Conservation (phyloP, 2,113 vertebrate species). For the Cryptoleucopteryx plumbea region DNA sequence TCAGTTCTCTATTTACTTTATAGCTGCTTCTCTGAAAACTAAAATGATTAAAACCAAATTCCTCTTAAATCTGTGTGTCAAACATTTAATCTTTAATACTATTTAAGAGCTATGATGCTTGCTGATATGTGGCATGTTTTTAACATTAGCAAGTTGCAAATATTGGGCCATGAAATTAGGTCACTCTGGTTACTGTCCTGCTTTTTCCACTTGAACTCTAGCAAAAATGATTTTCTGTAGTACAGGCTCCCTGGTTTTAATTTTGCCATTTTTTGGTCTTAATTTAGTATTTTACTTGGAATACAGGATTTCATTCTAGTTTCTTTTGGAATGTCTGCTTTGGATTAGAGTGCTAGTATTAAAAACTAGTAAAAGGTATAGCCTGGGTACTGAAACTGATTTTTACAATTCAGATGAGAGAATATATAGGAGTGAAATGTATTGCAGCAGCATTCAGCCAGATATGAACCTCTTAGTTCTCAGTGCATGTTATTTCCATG, state of each 20-base stretch:
- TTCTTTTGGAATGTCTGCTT: background rate
- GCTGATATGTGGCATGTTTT: background rate
- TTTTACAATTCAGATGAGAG: background rate
- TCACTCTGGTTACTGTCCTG: background rate
- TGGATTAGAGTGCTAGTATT: background rate
- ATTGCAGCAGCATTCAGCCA: background rate
- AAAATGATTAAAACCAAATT: background rate
- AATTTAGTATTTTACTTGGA: background rate
- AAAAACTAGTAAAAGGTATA: background rate
- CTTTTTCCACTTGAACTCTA: constrained; percentile 35
- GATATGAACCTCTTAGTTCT: background rate
- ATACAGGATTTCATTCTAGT: background rate
- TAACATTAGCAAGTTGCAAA: background rate
- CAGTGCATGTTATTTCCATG: background rate
- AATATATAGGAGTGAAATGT: background rate
- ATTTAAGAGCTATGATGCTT: background rate
- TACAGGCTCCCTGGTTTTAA: background rate
- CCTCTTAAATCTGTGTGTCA: background rate
- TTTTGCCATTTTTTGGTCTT: background rate
- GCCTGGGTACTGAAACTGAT: background rate
- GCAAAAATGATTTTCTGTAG: background rate
- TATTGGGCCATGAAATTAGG: background rate
- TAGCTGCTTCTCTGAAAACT: background rate
- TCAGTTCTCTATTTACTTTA: background rate
- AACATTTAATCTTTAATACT: background rate